Evolutionary conservation across 2,888 invertebrate genomes (phyloP).

Genomic region (Anticlea derivata): DNA sequence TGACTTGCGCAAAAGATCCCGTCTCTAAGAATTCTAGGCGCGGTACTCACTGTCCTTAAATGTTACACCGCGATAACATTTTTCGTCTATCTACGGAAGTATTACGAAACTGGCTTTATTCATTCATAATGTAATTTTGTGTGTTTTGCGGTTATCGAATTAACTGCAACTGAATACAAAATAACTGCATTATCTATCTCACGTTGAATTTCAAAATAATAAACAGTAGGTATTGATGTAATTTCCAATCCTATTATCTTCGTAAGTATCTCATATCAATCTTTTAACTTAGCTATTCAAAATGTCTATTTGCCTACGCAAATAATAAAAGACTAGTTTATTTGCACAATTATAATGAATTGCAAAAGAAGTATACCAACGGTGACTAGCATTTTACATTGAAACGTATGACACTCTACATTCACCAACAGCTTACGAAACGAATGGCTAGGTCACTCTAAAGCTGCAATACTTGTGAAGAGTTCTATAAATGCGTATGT

Average conservation of each 20-base stretch:
- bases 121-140: no score
- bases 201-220: no score
- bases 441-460: constrained; percentile 10
- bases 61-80: constrained; percentile 34
- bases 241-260: no score
- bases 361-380: not conserved
- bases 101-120: constrained; percentile 19
- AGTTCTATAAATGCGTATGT: no score
- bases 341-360: not conserved
- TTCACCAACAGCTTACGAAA: constrained; percentile 9
- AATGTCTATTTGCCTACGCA: no score
- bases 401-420: constrained; percentile 4
- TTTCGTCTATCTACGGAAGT: constrained; percentile 25
- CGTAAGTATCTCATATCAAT: no score
- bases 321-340: not conserved
- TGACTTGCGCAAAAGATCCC: constrained; percentile 59
- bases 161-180: no score
- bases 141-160: no score
- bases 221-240: no score
- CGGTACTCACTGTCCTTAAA: constrained; percentile 55
- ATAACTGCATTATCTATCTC: no score
- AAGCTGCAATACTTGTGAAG: no score
- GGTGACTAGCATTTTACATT: constrained; percentile 3
- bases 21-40: constrained; percentile 63
- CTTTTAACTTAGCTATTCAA: no score